These are phyloP conservation scores for Tachysurus fulvidraco DNA, from an alignment of 2,113 vertebrate genomes.

Conservation along the genomic window DNA sequence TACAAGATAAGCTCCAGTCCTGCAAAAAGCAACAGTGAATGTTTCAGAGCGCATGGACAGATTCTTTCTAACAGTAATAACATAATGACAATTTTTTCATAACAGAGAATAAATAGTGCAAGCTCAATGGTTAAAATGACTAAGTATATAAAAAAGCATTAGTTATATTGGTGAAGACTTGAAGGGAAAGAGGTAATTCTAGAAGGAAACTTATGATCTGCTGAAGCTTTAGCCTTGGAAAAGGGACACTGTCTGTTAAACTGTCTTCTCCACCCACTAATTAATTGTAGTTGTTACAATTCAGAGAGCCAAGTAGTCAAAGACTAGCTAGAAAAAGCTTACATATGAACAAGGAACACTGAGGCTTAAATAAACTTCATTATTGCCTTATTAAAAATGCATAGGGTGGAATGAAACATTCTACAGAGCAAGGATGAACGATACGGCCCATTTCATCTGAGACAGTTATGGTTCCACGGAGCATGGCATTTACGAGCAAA, in stretches of 20 bases:
- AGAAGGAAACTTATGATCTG: neutral
- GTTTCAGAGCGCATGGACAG: neutral
- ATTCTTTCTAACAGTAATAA: neutral
- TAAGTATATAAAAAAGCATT: neutral
- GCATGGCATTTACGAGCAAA: conserved; percentile 25
- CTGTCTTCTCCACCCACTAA: conserved; percentile 12
- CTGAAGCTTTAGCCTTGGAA: neutral
- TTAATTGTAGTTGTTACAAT: conserved; percentile 24
- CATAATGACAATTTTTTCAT: neutral
- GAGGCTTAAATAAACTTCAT: conserved; percentile 51
- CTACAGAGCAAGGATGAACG: conserved; percentile 45
- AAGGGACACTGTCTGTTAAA: conserved; percentile 6
- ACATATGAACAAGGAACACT: conserved; percentile 21
- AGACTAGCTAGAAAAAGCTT: conserved; percentile 1
- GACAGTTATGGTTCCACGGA: conserved; percentile 38
- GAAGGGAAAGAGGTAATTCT: neutral
- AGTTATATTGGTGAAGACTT: neutral
- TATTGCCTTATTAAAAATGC: conserved; percentile 52
- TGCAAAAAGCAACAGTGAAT: neutral
- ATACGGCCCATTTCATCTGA: conserved; percentile 39
- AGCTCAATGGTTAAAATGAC: neutral
- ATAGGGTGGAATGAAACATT: conserved; percentile 50
- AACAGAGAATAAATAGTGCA: neutral
- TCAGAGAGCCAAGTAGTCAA: neutral
- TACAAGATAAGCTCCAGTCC: neutral